Evolutionary conservation across 2,888 invertebrate genomes (phyloP), one percentile per base, ranked within the genome.

Genomic region (Adelognathus sp.): DNA sequence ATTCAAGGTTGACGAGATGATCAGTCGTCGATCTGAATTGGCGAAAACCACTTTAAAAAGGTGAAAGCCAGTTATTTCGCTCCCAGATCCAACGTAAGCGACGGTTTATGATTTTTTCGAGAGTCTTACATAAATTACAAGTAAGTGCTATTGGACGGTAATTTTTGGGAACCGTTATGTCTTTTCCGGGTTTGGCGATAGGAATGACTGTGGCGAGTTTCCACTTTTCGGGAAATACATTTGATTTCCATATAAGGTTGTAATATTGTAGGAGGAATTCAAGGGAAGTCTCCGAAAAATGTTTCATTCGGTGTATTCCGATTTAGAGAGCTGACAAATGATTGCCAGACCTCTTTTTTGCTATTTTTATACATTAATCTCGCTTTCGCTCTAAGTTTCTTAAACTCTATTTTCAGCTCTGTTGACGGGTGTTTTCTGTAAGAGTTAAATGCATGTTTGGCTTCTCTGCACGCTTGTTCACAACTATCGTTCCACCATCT

Each of bases 401-500:
- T 81, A 9, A 31, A 81, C n/a, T 76, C 56, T 2, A 76, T 79
- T 79, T 70, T 71, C 16, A 14, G 3, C 11, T 81, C 80, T 9
- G 0, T 16, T 3, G n/a, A 11, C 9, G 9, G 14, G 39, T 39
- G 44, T 6, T 16, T n/a, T 18, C 18, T 44, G 0, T 6, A 18
- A 3, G 18, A 16, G 16, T 18, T 14, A 16, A 16, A 16, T 1
- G 44, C 7, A 1, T 77, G 76, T 0, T 74, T 74, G 7, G 79
- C 36, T 66, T 58, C 79, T 66, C 76, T 80, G 0, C 0, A 18
- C 2, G 56, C 77, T 31, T 18, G 54, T 7, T 81, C 77, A 7
- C 78, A 78, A 5, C 77, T 16, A 0, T 61, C 9, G 21, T 81
- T 81, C 82, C 82, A 83, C 82, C 82, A 83, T 18, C 75, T 72